These are phyloP conservation scores for Bubalus kerabau DNA, from an alignment of 2,113 vertebrate species.

Conservation along the genomic window DNA sequence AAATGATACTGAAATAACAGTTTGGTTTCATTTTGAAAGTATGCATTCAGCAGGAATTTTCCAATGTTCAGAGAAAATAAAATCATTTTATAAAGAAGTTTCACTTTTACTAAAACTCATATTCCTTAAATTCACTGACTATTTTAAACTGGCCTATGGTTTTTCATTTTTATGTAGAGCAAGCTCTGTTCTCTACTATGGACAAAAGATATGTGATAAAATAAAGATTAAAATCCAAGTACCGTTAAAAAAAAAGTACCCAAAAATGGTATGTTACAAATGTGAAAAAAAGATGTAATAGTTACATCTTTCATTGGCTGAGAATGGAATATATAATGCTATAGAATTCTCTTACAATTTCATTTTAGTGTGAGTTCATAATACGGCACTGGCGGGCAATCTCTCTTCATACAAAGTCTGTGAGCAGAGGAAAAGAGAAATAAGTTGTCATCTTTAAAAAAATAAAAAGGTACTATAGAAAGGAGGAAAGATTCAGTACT, in stretches of 20 bases:
- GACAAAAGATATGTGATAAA: conserved; percentile 31
- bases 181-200: neutral
- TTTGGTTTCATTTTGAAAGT: neutral
- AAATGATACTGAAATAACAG: neutral
- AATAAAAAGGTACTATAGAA: neutral
- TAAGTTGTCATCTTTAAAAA: neutral
- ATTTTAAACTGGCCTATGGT: neutral
- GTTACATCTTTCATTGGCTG: neutral
- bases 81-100: neutral
- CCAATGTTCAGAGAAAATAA: neutral
- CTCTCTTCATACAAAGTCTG: neutral
- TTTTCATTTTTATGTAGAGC: conserved; percentile 2
- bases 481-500: neutral
- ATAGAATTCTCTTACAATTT: neutral
- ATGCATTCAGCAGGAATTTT: neutral
- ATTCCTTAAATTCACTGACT: conserved; percentile 35
- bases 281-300: neutral
- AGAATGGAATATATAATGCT: neutral
- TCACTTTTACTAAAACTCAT: neutral
- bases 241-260: neutral
- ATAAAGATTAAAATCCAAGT: neutral
- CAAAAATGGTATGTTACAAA: neutral
- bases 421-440: neutral
- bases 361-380: neutral
- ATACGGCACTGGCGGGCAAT: neutral